Base-by-base conservation (phyloP, 2,797 vertebrate genomes). In the Kryptolebias ocellatus region DNA sequence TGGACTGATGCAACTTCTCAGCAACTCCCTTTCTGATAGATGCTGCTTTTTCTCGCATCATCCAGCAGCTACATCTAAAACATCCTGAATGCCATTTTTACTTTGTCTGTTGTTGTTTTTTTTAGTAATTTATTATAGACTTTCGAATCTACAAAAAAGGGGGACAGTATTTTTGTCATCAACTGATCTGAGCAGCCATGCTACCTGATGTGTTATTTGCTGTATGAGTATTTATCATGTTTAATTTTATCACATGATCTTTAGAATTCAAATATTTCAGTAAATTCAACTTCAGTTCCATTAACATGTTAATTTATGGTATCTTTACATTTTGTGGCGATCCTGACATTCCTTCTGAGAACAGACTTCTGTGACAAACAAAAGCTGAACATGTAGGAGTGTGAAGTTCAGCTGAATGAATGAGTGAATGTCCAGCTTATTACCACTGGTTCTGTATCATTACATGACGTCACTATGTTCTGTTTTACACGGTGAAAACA, bases 111-210 rank as follows among this genome's bases (percentile, higher is more conserved):
- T 78, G 67, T 66, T 55, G 28, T 59, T 80, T 84, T 87, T 89
- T 91, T 85, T 94, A 94, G 94, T 95, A 94, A 94, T 94, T 95
- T 95, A 95, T 95, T 95, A 83, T 95, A 94, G 94, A 79, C 79
- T 87, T 93, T 92, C 92, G 79, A 92, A 91, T 91, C 83, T 74
- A 67, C 72, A 67, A 87, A 86, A 79, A 83, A 57, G 83, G 83
- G 83, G 74, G 72, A 84, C 90, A 91, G 89, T 89, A 80, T 92
- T 90, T 46, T 85, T 86, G 85, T 88, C 68, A 66, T 84, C 69
- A 72, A 64, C 83, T 77, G 60, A 85, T 83, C 70, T 76, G 75
- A 91, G 84, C 74, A 80, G 76, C 67, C 69, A 53, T 61, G 46
- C 56, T 50, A 79, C 64, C 47, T 78, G 74, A 70, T 59, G 72